Percentiles rank a stretch among this genome's conserved stretches.
phyloP scores from a whole-genome alignment of 1,140 invertebrate species.

The Idris sp. region DNA sequence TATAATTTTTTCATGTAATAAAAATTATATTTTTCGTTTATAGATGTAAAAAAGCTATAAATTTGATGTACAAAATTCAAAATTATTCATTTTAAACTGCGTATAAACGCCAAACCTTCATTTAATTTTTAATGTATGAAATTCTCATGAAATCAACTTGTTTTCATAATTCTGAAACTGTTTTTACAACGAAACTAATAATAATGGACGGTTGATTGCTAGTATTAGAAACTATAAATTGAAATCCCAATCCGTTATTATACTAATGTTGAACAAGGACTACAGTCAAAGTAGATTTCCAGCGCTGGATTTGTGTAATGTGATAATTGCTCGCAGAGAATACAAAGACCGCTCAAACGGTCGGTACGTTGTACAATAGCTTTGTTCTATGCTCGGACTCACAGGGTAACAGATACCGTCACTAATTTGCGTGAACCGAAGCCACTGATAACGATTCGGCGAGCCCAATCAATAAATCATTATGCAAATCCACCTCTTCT shows the following conservation, averaged over 20 bases:
- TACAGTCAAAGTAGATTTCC: slow-evolving; percentile 21
- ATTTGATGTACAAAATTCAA: too few species aligned
- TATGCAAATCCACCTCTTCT: slow-evolving; percentile 32
- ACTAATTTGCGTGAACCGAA: slow-evolving; percentile 38
- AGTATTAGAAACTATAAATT: slow-evolving; percentile 5
- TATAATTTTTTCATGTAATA: too few species aligned
- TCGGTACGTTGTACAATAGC: slow-evolving; percentile 23
- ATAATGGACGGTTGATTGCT: too few species aligned
- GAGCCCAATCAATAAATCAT: slow-evolving; percentile 35
- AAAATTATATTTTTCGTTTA: too few species aligned
- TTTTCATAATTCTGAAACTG: too few species aligned
- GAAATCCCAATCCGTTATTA: slow-evolving; percentile 7
- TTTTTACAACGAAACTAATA: too few species aligned
- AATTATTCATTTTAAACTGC: too few species aligned
- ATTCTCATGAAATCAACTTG: too few species aligned
- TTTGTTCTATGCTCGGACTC: slow-evolving; percentile 32
- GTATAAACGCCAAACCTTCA: too few species aligned
- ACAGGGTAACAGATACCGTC: slow-evolving; percentile 29
- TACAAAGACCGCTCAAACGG: slow-evolving; percentile 25
- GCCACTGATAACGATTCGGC: slow-evolving; percentile 35
- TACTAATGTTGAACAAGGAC: slow-evolving; percentile 30
- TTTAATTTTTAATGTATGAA: too few species aligned
- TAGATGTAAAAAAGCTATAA: too few species aligned
- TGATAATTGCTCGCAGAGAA: slow-evolving; percentile 34
- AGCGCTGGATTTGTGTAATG: slow-evolving; percentile 29